Evolutionary conservation across 2,113 vertebrate genomes (phyloP), one percentile per base, ranked within the genome.

Genomic region (Bubo scandiacus): DNA sequence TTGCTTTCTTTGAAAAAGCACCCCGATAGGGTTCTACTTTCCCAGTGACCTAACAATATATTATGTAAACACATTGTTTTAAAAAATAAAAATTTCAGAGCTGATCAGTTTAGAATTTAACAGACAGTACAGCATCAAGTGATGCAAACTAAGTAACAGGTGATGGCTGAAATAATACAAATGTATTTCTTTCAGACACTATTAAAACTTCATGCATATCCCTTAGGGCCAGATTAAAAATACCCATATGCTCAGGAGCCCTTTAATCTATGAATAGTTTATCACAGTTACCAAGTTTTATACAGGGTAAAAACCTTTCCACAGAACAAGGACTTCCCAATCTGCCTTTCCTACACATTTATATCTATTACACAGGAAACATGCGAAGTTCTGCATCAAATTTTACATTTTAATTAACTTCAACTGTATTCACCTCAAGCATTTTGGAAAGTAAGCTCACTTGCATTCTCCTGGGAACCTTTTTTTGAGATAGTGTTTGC

Each of bases 371-470:
- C 18, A 82, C 5, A 72, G 47, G 15, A 74, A 96, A 79, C 25
- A 83, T 6, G 45, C 55, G 27, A 77, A 38, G 11, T 26, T 89
- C 52, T 78, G 43, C 30, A 83, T n/a, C 45, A 71, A 55, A 59
- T 93, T 92, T 86, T 59, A 65, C 27, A 62, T 88, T 86, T 71
- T 73, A 62, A 71, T 81, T 78, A 70, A 86, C 65, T 95, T 91
- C 52, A 78, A 9, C 45, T 22, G 32, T 59, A 67, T 63, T 71
- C 67, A 83, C 86, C 57, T 79, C 3, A 0, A 91, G 89, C 49
- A 79, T 51, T 92, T 84, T 74, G 61, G 55, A 42, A 84, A 75
- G 26, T 0, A 0, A 94, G 38, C 23, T 95, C 43, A 63, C n/a
- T 81, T 71, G 23, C 55, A 67, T 19, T 27, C 47, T 87, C 55